A percentile compares a stretch with the other conserved stretches of the same genome.
Evolutionary conservation across 1,140 invertebrate genomes (phyloP).

Genomic region (Drosophila sulfurigaster): DNA sequence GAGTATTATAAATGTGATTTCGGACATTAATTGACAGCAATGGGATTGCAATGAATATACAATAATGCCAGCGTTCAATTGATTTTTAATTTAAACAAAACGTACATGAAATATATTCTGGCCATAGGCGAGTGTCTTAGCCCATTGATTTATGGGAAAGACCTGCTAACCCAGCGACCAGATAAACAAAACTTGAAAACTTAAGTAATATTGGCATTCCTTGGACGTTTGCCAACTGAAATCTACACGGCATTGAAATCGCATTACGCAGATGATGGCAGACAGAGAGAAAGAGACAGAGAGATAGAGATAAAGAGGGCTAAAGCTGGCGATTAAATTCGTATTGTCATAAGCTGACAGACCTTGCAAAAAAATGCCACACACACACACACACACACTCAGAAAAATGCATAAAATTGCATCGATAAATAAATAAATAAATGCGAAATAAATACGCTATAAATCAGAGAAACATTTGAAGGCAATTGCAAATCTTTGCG

Average conservation of each 20-base stretch:
- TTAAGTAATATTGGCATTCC: constrained; percentile 51
- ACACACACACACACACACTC: background rate
- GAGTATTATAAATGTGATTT: background rate
- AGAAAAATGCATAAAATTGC: constrained; percentile 22
- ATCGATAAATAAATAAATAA: constrained; percentile 53
- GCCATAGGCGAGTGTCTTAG: background rate
- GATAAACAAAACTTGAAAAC: constrained; percentile 21
- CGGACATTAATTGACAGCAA: background rate
- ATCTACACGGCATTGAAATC: constrained; percentile 69
- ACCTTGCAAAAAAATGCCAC: constrained; percentile 28
- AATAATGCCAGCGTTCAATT: background rate
- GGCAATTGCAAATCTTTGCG: constrained; percentile 61
- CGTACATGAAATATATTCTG: background rate
- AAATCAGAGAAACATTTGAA: constrained; percentile 57
- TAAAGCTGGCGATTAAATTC: constrained; percentile 41
- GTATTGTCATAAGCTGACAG: constrained; percentile 57
- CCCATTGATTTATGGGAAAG: constrained; percentile 38
- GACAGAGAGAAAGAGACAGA: background rate
- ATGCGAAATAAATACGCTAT: constrained; percentile 60
- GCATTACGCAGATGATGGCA: constrained; percentile 49
- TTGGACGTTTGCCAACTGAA: constrained; percentile 56
- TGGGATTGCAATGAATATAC: background rate
- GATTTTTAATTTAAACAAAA: constrained; percentile 3
- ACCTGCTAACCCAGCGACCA: constrained; percentile 38
- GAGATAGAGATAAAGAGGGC: background rate